Conservation (phyloP, 35 echinoderm and acorn worm species). For the Ptychodera flava region DNA sequence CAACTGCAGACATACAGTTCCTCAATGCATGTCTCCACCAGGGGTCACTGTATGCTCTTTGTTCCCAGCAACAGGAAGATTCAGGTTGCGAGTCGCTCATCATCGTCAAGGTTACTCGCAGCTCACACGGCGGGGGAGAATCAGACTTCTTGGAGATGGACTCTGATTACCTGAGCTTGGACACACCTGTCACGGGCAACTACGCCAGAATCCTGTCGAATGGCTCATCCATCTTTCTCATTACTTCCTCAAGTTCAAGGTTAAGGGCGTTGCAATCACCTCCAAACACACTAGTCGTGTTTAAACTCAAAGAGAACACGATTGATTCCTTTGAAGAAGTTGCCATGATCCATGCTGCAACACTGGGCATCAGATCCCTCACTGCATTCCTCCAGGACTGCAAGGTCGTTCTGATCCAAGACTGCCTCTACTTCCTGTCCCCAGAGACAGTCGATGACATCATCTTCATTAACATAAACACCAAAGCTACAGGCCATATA, state of each 20-base stretch:
- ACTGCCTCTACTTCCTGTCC: neutral
- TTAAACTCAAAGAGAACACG: neutral
- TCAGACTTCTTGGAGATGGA: neutral
- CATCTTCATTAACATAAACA: neutral
- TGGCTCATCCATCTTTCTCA: neutral
- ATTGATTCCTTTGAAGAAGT: neutral
- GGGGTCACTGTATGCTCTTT: neutral
- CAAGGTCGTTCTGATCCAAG: neutral
- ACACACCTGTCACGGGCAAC: neutral
- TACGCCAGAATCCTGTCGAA: neutral
- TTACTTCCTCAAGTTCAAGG: neutral
- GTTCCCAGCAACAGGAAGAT: neutral
- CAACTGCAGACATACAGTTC: neutral
- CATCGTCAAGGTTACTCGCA: neutral
- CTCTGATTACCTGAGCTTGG: neutral
- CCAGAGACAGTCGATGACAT: neutral
- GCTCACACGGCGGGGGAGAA: neutral
- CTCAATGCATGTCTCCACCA: neutral
- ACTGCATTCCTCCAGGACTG: neutral
- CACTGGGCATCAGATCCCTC: neutral
- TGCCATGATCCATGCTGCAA: neutral
- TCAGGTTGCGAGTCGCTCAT: neutral
- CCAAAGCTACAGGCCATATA: neutral
- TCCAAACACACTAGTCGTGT: neutral
- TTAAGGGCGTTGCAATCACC: neutral